These are phyloP conservation scores for Ancistrus triradiatus DNA, from an alignment of 2,113 vertebrate species.

Conservation along the genomic window DNA sequence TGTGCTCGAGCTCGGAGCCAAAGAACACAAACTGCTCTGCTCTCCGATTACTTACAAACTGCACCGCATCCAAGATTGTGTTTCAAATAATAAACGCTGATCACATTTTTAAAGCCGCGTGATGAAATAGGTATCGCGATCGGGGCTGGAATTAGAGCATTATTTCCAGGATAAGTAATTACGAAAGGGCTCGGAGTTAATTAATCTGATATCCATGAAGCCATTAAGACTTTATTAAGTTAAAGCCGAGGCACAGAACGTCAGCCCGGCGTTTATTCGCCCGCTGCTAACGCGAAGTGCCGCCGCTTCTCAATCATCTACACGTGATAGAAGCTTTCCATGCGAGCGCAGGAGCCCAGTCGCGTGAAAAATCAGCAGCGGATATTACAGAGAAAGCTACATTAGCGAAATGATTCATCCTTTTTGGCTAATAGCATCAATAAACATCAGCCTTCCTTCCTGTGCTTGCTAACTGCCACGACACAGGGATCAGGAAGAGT, in stretches of 20 bases:
- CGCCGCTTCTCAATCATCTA: constrained; percentile 38
- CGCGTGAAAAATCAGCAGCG: constrained; percentile 70
- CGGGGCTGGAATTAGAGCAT: constrained; percentile 35
- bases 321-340: not conserved
- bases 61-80: constrained; percentile 9
- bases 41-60: not conserved
- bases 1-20: not conserved
- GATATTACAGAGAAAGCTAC: constrained; percentile 91
- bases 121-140: constrained; percentile 15
- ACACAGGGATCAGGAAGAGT: constrained; percentile 89
- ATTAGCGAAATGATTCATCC: constrained; percentile 97
- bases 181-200: constrained; percentile 43
- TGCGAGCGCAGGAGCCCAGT: constrained; percentile 3
- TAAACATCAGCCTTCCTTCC: constrained; percentile 82
- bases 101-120: constrained; percentile 16
- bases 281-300: constrained; percentile 58
- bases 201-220: constrained; percentile 49
- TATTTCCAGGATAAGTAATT: constrained; percentile 43
- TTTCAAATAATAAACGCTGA: constrained; percentile 20
- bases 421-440: constrained; percentile 94
- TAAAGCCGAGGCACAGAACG: constrained; percentile 41
- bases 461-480: constrained; percentile 65
- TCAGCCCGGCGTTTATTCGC: constrained; percentile 59
- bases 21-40: not conserved
- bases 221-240: constrained; percentile 53